A percentile compares a stretch with the other conserved stretches of the same genome.
phyloP scores from a whole-genome alignment of 2,797 vertebrate species.

The Eupleurogrammus muticus region DNA sequence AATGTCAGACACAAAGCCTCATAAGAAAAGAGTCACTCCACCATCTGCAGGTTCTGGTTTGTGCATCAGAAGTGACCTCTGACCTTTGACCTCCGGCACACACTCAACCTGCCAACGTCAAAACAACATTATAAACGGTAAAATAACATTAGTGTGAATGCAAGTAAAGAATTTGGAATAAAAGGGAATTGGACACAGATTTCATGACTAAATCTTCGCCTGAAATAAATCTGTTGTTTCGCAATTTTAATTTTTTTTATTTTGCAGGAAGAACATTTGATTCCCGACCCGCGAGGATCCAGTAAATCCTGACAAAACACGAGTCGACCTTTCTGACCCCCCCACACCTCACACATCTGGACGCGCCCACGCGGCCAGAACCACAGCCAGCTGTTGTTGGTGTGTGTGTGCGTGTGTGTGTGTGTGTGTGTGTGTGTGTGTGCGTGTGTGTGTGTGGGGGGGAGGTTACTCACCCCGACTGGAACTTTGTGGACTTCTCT shows the following conservation, averaged over 20 bases:
- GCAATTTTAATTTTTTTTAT: too few relatives aligned
- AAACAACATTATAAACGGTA: conserved; percentile 17
- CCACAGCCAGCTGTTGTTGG: conserved; percentile 18
- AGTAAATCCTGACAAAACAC: conserved; percentile 10
- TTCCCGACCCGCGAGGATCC: not conserved
- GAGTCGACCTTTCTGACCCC: conserved; percentile 27
- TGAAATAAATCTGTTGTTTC: not conserved
- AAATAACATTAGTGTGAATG: not conserved
- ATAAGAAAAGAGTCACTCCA: too few relatives aligned
- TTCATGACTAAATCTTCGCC: not conserved
- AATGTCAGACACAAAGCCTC: too few relatives aligned
- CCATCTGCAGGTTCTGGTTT: conserved; percentile 7
- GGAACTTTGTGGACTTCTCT: conserved; percentile 31
- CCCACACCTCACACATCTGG: conserved; percentile 36
- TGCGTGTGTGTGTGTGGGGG: conserved; percentile 54
- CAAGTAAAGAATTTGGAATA: not conserved
- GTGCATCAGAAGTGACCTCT: conserved; percentile 34
- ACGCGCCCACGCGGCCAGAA: not conserved
- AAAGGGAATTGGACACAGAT: not conserved
- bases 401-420: too few relatives aligned
- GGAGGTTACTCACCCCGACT: conserved; percentile 25
- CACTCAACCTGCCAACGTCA: conserved; percentile 8
- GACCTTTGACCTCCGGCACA: conserved; percentile 32
- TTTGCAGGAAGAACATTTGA: conserved; percentile 5
- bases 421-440: too few relatives aligned